Evolutionary conservation across 2,113 vertebrate genomes (phyloP).

Genomic region (Tringa solitaria): DNA sequence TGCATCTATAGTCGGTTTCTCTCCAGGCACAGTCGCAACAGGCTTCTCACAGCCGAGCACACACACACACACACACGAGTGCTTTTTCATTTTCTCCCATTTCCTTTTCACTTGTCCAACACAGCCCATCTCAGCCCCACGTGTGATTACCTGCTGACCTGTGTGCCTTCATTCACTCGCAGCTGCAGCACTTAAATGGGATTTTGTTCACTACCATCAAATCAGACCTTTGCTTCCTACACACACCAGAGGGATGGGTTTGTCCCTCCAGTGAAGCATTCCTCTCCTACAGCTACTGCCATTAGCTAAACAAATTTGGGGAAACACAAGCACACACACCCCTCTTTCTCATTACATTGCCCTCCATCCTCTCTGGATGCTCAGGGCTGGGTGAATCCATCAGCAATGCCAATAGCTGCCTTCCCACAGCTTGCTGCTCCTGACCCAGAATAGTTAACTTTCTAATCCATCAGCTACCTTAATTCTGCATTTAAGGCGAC

Average conservation of each 20-base stretch:
- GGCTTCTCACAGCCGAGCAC: not conserved
- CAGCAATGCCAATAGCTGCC: not conserved
- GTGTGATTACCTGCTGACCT: not conserved
- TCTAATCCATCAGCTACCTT: not conserved
- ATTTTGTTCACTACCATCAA: not conserved
- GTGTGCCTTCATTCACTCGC: not conserved
- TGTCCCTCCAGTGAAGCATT: not conserved
- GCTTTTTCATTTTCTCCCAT: constrained; percentile 13
- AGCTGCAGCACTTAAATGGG: not conserved
- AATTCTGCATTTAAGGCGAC: constrained; percentile 10
- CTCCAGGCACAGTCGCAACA: not conserved
- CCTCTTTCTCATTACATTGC: not conserved
- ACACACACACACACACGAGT: not conserved
- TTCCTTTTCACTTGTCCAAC: not conserved
- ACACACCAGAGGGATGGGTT: not conserved
- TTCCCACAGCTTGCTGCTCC: not conserved
- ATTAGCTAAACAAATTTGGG: not conserved
- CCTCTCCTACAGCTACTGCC: not conserved
- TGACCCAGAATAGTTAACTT: not conserved
- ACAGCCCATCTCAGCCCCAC: not conserved
- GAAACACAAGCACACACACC: not conserved
- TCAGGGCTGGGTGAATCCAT: not conserved
- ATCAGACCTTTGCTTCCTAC: not conserved
- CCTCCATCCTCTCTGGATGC: not conserved
- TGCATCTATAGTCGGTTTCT: not conserved